A percentile compares a stretch with the other conserved stretches of the same genome.
phyloP scores from a whole-genome alignment of 2,888 invertebrate species.

The Sympetrum striolatum region DNA sequence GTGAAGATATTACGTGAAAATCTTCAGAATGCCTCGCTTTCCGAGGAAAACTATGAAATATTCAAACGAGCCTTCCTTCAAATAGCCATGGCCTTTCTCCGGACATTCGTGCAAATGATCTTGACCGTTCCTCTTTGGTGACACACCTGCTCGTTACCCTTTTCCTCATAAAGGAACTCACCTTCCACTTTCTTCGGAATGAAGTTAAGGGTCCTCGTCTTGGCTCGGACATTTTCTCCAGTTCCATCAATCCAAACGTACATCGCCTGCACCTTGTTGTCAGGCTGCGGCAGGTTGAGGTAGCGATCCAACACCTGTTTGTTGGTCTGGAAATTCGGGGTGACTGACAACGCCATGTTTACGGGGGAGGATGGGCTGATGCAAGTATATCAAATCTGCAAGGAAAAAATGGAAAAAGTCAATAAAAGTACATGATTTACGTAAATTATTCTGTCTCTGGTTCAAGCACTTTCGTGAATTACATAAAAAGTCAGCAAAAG shows the following conservation, averaged over 20 bases:
- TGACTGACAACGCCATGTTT: constrained; percentile 22
- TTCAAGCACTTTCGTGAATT: too few species aligned
- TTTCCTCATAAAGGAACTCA: constrained; percentile 42
- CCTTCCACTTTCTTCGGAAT: constrained; percentile 75
- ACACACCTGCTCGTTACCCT: too few species aligned
- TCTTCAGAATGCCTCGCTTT: too few species aligned
- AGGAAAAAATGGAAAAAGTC: not conserved
- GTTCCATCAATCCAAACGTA: constrained; percentile 96
- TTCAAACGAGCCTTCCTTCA: too few species aligned
- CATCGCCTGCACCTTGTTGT: constrained; percentile 80
- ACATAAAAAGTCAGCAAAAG: too few species aligned
- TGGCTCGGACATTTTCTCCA: constrained; percentile 85
- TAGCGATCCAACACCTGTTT: constrained; percentile 72
- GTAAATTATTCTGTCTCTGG: too few species aligned
- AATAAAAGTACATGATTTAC: too few species aligned
- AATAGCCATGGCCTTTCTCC: too few species aligned
- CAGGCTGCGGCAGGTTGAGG: constrained; percentile 78
- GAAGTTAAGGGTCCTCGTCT: constrained; percentile 85
- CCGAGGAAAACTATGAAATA: too few species aligned
- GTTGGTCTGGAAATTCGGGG: constrained; percentile 75
- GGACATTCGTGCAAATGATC: too few species aligned
- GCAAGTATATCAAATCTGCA: not conserved
- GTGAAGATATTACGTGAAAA: too few species aligned
- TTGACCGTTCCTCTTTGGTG: too few species aligned
- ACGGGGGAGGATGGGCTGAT: not conserved